Evolutionary conservation across 1,140 invertebrate species (phyloP), one percentile per base, ranked within the genome.

Genomic region (Hyles euphorbiae): DNA sequence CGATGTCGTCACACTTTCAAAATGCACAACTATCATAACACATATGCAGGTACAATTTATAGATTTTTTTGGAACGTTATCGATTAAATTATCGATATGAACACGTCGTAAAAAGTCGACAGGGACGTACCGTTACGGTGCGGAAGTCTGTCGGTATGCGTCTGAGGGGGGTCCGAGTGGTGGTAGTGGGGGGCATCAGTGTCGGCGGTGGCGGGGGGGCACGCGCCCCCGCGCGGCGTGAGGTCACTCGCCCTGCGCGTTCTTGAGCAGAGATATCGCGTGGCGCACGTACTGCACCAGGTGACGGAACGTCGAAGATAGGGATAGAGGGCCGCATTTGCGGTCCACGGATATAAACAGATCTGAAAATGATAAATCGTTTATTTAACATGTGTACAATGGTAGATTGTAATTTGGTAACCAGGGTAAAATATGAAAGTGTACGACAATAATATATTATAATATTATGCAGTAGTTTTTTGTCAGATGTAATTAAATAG

Each of bases 331-430:
- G 8, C 94, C 94, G 85, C 93, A 92, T 55, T 90, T 91, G 49
- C 92, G 90, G 71, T 96, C 94, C 72, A 95, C 89, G 46, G 93
- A 91, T 60, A 94, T 92, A 87, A 96, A 96, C 70, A 96, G 94
- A 67, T 94, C 94, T 96, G 90, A 82, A 56, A 67, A 56, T 56
- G 3, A 62, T 32, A 51, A 52, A 50, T 11, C 22, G 22, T 32
- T 47, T 47, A 12, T 51, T 52, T 52, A 33, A 43, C 6, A 48
- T 48, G 12, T n/a, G 46, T 22, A 22, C 22, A 22, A 22, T 22
- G 22, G 22, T 22, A 22, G 22, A 22, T 22, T 22, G 22, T 22
- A 22, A 2, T 22, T 22, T 2, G 22, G 22, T 22, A 22, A 22
- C 22, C 22, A 22, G 22, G 22, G 22, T 22, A 22, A 22, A 1